A percentile compares a stretch with the other conserved stretches of the same genome.
Evolutionary conservation across 2,113 vertebrate genomes (phyloP).

Genomic region (Scophthalmus maximus): DNA sequence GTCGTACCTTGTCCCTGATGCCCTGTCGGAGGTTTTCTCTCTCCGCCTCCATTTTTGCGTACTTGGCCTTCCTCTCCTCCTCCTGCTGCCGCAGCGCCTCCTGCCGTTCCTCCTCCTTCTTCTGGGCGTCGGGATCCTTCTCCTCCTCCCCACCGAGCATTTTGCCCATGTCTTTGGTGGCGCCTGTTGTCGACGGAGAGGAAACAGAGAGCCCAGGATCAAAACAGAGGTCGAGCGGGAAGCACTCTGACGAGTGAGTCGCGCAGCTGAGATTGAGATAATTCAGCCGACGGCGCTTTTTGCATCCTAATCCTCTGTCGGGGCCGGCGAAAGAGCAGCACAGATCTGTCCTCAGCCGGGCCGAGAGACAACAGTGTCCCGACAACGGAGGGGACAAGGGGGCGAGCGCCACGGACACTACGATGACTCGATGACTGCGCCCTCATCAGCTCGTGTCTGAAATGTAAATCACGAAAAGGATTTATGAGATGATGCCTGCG

Average conservation of each 20-base stretch:
- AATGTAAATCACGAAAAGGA: too few species aligned
- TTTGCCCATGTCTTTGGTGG: constrained; percentile 84
- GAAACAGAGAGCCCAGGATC: background rate
- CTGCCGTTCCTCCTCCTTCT: constrained; percentile 93
- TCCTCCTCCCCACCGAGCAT: constrained; percentile 80
- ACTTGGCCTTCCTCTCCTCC: constrained; percentile 94
- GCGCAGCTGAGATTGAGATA: constrained; percentile 11
- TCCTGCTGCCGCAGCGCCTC: constrained; percentile 92
- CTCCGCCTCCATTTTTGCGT: constrained; percentile 93
- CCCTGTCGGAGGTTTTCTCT: constrained; percentile 92
- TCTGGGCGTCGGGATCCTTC: constrained; percentile 88
- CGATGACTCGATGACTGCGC: too few species aligned
- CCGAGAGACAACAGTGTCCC: constrained; percentile 35
- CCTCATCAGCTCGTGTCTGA: too few species aligned
- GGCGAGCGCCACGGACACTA: constrained; percentile 3
- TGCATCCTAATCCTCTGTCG: constrained; percentile 20
- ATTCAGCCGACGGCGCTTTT: constrained; percentile 45
- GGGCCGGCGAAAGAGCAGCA: constrained; percentile 20
- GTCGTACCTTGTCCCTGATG: constrained; percentile 95
- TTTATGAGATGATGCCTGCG: background rate
- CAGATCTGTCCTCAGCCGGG: constrained; percentile 8
- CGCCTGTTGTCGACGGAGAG: constrained; percentile 79
- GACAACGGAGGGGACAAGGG: constrained; percentile 44
- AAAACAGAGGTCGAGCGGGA: constrained; percentile 6
- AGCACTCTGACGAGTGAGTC: background rate